Base-by-base conservation (phyloP, 2,888 invertebrate genomes). In the Crossocerus cetratus region DNA sequence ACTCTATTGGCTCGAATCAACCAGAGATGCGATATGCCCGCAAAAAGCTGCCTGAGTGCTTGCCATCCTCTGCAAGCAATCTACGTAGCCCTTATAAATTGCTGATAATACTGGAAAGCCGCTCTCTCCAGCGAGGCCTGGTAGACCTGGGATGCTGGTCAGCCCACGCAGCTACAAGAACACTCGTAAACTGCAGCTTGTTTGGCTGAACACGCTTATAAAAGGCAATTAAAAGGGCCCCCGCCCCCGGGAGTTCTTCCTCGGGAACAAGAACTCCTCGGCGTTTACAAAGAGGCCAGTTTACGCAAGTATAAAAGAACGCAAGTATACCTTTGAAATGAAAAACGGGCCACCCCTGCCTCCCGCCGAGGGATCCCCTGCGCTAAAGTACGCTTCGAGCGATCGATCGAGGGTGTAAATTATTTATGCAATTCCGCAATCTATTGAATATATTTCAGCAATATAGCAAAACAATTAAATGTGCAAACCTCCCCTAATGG, bases 181-280 rank as follows among this genome's bases (percentile, higher is more conserved):
- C 65, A 80, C 78, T 77, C 60, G 65, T 79, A 80, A 77, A 74
- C 81, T 65, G 81, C 71, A 44, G 68, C 73, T 78, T 79, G 73
- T 77, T 78, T 80, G 81, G 66, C 59, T 60, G 78, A 79, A 32
- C 32, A 70, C 71, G 74, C 77, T 79, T 74, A 77, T 77, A 66
- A 71, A 80, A 74, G 74, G 71, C 77, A 80, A 79, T 79, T 79
- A 79, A 77, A 77, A 71, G 69, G 62, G 44, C 45, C 55, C 54
- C 60, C 58, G 62, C 62, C 64, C 63, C 58, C 58, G 42, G 57
- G n/a, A 71, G 64, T 32, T 32, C 59, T 57, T 32, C 22, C 69
- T 69, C 22, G 77, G 78, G 77, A 80, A 74, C 77, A 78, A 80
- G 77, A 80, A 74, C 70, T 77, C 81, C 77, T 65, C 57, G 65